Evolutionary conservation across 2,797 vertebrate genomes (phyloP).

Genomic region (Sparidentex hasta): DNA sequence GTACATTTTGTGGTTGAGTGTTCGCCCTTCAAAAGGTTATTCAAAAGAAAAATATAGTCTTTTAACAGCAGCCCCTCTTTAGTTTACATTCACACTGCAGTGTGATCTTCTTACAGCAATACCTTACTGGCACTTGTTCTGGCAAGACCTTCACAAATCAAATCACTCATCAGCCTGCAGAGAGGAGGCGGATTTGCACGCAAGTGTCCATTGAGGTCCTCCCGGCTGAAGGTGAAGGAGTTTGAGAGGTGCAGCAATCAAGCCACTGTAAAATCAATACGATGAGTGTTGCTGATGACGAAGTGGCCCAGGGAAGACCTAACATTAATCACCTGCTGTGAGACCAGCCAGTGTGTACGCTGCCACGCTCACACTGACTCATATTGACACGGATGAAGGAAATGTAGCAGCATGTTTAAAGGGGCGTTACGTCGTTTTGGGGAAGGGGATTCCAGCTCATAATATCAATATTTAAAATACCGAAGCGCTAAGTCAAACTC

Average conservation of each 20-base stretch:
- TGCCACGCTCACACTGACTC: neutral
- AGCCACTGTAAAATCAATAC: slow-evolving; percentile 50
- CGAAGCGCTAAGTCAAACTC: too few relatives aligned
- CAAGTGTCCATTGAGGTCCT: slow-evolving; percentile 14
- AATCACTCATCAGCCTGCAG: slow-evolving; percentile 3
- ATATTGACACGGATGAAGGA: neutral
- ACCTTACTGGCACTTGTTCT: neutral
- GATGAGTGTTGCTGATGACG: slow-evolving; percentile 18
- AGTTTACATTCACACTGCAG: neutral
- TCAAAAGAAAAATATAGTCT: neutral
- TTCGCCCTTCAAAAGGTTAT: neutral
- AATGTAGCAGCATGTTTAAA: neutral
- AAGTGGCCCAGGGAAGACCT: slow-evolving; percentile 16
- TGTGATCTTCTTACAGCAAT: neutral
- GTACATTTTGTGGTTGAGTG: neutral
- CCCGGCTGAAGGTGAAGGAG: slow-evolving; percentile 41
- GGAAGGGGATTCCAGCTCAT: too few relatives aligned
- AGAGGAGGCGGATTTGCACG: slow-evolving; percentile 11
- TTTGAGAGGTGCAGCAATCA: slow-evolving; percentile 38
- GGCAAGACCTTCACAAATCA: slow-evolving; percentile 1
- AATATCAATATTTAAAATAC: too few relatives aligned
- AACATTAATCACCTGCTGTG: slow-evolving; percentile 5
- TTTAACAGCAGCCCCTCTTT: neutral
- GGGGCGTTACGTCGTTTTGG: neutral
- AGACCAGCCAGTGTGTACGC: neutral